These are phyloP conservation scores for Bos taurus DNA, from an alignment of 2,113 vertebrate species.

Conservation along the genomic window DNA sequence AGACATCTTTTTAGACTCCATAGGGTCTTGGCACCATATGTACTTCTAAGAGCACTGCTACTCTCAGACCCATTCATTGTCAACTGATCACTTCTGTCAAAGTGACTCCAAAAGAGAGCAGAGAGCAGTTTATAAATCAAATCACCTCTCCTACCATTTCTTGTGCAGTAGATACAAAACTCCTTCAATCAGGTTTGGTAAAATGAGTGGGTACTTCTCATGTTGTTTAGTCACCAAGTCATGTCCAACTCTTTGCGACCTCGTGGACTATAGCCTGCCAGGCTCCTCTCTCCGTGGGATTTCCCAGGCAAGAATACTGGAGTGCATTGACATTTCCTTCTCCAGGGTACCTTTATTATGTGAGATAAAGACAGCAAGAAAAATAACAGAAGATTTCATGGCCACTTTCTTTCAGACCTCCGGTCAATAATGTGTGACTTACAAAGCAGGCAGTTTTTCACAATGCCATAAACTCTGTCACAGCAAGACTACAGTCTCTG, in stretches of 20 bases:
- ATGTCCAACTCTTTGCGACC: neutral
- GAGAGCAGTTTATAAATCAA: neutral
- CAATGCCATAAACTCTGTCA: neutral
- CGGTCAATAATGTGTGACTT: neutral
- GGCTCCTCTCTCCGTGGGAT: neutral
- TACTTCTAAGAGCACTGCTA: neutral
- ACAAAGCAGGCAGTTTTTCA: neutral
- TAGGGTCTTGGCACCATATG: neutral
- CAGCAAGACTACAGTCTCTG: neutral
- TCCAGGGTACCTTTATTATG: neutral
- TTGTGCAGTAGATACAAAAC: neutral
- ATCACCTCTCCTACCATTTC: neutral
- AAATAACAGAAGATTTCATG: neutral
- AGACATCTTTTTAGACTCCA: neutral
- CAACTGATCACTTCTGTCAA: neutral
- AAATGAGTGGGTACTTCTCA: neutral
- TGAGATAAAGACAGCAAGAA: neutral
- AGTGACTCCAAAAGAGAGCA: neutral
- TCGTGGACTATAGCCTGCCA: neutral
- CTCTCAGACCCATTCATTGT: neutral
- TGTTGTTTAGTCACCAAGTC: neutral
- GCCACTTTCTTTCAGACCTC: neutral
- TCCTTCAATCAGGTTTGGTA: neutral
- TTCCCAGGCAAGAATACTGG: neutral
- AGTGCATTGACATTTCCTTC: neutral